Evolutionary conservation across 2,113 vertebrate genomes (phyloP).

Genomic region (Coturnix japonica): DNA sequence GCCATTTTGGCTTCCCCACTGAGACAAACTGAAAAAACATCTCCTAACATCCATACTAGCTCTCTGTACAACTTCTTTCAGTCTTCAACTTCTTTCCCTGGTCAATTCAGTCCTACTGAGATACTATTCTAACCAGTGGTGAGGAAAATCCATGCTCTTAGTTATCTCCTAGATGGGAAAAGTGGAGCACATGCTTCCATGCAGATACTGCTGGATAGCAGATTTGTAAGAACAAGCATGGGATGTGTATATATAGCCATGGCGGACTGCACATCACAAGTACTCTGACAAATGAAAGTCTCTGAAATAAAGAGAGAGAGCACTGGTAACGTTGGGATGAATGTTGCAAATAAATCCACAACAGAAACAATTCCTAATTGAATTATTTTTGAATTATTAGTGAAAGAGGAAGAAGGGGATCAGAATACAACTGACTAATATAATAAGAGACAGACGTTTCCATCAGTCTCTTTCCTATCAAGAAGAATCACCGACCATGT

Average conservation of each 20-base stretch:
- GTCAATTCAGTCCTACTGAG: background rate
- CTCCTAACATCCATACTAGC: background rate
- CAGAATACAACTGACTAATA: background rate
- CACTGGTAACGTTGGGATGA: background rate
- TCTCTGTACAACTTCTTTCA: background rate
- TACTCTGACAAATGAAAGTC: background rate
- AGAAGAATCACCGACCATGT: background rate
- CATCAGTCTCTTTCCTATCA: background rate
- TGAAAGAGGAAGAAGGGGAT: background rate
- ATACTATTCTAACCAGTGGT: background rate
- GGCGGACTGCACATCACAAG: background rate
- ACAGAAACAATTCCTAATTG: background rate
- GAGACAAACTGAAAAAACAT: background rate
- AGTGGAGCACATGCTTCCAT: background rate
- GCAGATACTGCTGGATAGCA: background rate
- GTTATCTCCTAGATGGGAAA: background rate
- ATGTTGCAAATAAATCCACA: background rate
- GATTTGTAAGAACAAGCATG: rapidly evolving
- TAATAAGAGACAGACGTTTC: background rate
- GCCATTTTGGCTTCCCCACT: background rate
- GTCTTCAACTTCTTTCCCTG: background rate
- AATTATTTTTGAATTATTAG: background rate
- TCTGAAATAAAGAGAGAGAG: background rate
- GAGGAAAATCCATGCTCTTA: background rate
- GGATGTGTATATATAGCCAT: background rate